Evolutionary conservation across 37 sponge, comb jelly and placozoan genomes (phyloP).

Genomic region (Halisarca cf. caerulea): DNA sequence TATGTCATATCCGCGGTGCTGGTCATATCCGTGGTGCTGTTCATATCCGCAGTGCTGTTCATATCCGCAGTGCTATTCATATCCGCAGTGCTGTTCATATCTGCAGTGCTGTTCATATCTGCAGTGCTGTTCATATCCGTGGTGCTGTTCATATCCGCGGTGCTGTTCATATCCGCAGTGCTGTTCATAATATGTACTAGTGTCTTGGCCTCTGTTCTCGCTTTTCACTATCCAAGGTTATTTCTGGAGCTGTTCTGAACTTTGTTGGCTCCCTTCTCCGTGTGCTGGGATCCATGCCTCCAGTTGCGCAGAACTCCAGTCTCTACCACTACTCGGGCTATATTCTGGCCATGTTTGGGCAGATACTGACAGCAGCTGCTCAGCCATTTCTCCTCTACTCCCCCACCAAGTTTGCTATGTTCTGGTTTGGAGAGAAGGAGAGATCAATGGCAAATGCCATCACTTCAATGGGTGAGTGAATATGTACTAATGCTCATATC

Average conservation of each 20-base stretch:
- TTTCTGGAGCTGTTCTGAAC: slow-evolving; percentile 63
- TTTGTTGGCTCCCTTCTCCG: slow-evolving; percentile 58
- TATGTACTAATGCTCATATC: background rate
- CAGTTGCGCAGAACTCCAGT: background rate
- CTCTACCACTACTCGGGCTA: slow-evolving; percentile 46
- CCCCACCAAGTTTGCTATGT: slow-evolving; percentile 80
- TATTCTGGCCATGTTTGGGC: slow-evolving; percentile 68
- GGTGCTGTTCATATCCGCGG: too few relatives aligned
- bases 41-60: too few relatives aligned
- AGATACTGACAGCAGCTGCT: slow-evolving; percentile 66
- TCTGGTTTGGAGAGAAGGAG: slow-evolving; percentile 86
- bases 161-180: too few relatives aligned
- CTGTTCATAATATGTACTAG: background rate
- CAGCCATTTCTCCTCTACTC: slow-evolving; percentile 81
- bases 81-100: too few relatives aligned
- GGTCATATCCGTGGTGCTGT: too few relatives aligned
- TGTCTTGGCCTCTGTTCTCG: too few relatives aligned
- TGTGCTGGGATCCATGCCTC: slow-evolving; percentile 48
- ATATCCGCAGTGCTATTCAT: too few relatives aligned
- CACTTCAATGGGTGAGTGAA: slow-evolving; percentile 57
- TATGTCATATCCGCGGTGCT: too few relatives aligned
- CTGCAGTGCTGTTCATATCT: too few relatives aligned
- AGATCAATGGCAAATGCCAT: slow-evolving; percentile 58
- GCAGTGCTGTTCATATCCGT: too few relatives aligned
- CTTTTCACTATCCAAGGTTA: slow-evolving; percentile 27